Evolutionary conservation across 1,140 invertebrate species (phyloP), one percentile per base, ranked within the genome.

Genomic region (Drosophila micromelanica): DNA sequence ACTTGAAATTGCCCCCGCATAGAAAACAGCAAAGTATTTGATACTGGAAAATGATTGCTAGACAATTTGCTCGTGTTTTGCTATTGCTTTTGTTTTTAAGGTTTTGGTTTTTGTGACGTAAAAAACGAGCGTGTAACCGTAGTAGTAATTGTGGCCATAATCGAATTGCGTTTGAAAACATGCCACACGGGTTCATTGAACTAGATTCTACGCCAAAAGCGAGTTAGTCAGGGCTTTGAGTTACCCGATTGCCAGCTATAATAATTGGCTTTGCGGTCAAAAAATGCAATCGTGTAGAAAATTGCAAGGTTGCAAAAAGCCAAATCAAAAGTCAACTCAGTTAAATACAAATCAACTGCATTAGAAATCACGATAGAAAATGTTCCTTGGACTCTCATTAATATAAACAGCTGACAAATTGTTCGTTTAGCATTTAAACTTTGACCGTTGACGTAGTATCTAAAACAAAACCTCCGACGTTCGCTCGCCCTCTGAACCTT

Each of bases 271-370:
- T 20, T 87, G 82, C 72, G 78, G 82, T 86, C 68, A 76, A 67
- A 76, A 78, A 78, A 60, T 76, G 82, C 82, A 86, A 71, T 81
- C 78, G 68, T 56, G 75, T 89, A 70, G 82, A 82, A 86, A 87
- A 86, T 82, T 86, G 84, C 79, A 82, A 71, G 75, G 75, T 87
- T 89, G 82, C 82, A 57, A 38, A 42, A 35, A 35, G 8, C 32
- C 32, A 35, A 35, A 35, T 35, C 32, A 35, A 35, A 74, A 57
- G 49, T n/a, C 13, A 35, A 74, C 69, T 65, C 60, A 65, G 27
- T 65, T 63, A 52, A 17, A 12, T 42, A 52, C 45, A 55, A 60
- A 49, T 23, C 23, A 7, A 64, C 23, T 43, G 13, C 46, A 70
- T 56, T 56, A 42, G 38, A 57, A 62, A 51, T 40, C 13, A 3